Evolutionary conservation across 2,113 vertebrate species (phyloP).

Genomic region (Poecile atricapillus): DNA sequence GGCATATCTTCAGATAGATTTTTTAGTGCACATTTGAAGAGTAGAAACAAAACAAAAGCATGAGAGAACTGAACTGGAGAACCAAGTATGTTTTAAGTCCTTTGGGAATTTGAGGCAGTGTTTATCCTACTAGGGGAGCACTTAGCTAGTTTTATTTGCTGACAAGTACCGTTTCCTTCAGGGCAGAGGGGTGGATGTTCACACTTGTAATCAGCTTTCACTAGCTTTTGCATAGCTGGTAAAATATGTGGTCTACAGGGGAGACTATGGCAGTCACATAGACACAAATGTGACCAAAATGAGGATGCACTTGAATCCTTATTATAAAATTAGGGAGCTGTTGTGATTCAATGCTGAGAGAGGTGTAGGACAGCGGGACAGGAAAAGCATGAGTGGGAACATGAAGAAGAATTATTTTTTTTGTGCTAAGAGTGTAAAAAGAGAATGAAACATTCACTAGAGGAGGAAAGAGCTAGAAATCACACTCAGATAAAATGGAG

Average conservation of each 20-base stretch:
- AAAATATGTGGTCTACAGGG: not conserved
- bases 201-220: not conserved
- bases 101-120: not conserved
- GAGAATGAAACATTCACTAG: not conserved
- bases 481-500: not conserved
- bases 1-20: not conserved
- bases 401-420: not conserved
- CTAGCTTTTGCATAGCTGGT: not conserved
- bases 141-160: not conserved
- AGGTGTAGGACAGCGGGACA: not conserved
- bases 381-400: not conserved
- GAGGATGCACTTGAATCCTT: not conserved
- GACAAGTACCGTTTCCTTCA: not conserved
- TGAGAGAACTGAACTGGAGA: not conserved
- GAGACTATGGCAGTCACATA: not conserved
- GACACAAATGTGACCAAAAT: not conserved
- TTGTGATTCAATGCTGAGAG: not conserved
- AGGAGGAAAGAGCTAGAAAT: not conserved
- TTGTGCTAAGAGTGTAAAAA: not conserved
- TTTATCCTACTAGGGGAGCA: not conserved
- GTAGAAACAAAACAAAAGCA: not conserved
- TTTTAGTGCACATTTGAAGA: not conserved
- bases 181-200: not conserved
- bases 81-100: not conserved
- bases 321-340: not conserved